Percentiles rank a stretch among this genome's conserved stretches.
Conservation (phyloP, 2,797 vertebrate genomes). For the Eremophila alpestris region DNA sequence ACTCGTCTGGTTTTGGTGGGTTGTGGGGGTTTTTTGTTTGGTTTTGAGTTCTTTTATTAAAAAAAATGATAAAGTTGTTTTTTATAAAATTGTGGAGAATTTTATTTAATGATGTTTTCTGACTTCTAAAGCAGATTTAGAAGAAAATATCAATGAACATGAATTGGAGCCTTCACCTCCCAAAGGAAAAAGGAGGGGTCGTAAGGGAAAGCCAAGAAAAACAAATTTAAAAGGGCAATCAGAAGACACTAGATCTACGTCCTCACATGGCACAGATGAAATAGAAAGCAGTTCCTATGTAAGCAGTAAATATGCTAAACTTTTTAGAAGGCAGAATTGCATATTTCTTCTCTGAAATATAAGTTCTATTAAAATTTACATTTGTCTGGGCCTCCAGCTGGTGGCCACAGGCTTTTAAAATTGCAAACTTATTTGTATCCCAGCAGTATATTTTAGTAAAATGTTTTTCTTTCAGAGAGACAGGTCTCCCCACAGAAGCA, state of each 20-base stretch:
- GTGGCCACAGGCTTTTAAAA: constrained; percentile 64
- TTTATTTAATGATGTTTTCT: constrained; percentile 40
- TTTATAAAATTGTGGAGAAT: background rate
- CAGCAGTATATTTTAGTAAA: constrained; percentile 70
- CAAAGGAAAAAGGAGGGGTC: constrained; percentile 89
- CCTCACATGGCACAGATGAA: constrained; percentile 94
- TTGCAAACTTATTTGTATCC: constrained; percentile 34
- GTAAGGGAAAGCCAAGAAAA: constrained; percentile 88
- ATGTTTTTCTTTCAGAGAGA: constrained; percentile 86
- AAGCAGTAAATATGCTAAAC: constrained; percentile 73
- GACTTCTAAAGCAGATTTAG: constrained; percentile 83
- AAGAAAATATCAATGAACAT: constrained; percentile 87
- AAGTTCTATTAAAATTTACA: background rate
- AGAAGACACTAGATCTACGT: constrained; percentile 91
- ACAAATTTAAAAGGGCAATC: constrained; percentile 87
- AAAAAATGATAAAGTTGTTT: background rate
- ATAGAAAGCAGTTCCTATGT: constrained; percentile 95
- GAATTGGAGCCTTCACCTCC: constrained; percentile 91
- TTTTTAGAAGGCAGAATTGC: constrained; percentile 48
- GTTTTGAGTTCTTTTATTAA: background rate
- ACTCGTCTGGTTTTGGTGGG: background rate
- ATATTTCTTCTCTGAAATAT: constrained; percentile 36
- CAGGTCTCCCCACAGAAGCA: constrained; percentile 92
- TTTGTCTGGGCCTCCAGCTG: constrained; percentile 63
- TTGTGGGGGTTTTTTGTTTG: background rate